These are phyloP conservation scores for Cosmorhoe ocellata DNA, from an alignment of 2,888 invertebrate genomes.

Conservation along the genomic window DNA sequence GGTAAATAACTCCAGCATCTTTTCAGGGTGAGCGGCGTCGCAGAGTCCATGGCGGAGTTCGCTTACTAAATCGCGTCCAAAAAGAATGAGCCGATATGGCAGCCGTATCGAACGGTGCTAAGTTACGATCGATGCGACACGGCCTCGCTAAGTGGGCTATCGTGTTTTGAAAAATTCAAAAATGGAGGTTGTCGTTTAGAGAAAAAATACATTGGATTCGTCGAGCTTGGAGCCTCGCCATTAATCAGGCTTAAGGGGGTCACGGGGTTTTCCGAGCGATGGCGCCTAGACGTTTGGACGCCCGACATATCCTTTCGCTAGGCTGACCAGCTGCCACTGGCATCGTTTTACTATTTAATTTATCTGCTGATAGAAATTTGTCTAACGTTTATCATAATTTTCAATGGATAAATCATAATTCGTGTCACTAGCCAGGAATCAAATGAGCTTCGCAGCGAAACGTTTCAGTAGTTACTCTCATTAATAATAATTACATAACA, in stretches of 20 bases:
- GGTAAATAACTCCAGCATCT: conserved; percentile 70
- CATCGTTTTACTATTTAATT: conserved; percentile 2
- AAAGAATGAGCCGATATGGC: conserved; percentile 74
- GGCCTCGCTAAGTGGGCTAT: conserved; percentile 76
- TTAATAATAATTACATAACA: no score
- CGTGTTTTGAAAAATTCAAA: conserved; percentile 75
- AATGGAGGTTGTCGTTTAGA: conserved; percentile 57
- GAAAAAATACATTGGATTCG: conserved; percentile 58
- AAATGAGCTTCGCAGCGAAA: no score
- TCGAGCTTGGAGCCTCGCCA: conserved; percentile 44
- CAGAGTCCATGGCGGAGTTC: conserved; percentile 58
- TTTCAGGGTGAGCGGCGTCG: conserved; percentile 56
- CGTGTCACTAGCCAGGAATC: no score
- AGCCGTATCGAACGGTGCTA: conserved; percentile 71
- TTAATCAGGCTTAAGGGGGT: conserved; percentile 72
- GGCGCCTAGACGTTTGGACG: conserved; percentile 53
- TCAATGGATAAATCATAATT: no score
- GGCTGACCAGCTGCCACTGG: conserved; percentile 17
- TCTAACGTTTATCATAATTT: no score
- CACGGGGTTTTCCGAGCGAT: conserved; percentile 50
- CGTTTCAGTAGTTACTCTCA: no score
- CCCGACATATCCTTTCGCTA: conserved; percentile 35
- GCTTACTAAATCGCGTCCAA: conserved; percentile 75
- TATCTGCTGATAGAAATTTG: no score
- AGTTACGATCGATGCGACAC: conserved; percentile 73